Base-by-base conservation (phyloP, 2,113 vertebrate species). In the Labrus mixtus region DNA sequence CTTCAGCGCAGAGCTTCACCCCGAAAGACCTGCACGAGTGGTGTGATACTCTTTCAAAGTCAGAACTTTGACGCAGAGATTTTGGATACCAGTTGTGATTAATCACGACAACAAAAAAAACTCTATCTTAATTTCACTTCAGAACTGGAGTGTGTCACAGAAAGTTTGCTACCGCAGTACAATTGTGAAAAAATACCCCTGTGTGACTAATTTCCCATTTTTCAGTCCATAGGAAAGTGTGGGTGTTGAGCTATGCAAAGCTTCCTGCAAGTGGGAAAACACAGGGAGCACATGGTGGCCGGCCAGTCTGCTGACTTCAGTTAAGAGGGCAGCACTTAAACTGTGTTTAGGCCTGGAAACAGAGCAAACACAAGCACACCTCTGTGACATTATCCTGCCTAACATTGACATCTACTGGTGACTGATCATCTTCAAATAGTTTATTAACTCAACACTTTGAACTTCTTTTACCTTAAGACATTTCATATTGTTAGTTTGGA, bases 361-460 rank as follows among this genome's bases (percentile, higher is more conserved):
- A 65, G 48, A 70, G 56, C 19, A 29, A 1, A 22, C 50, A 41
- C 48, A 45, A 64, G 68, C 16, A 51, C 37, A 54, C n/a, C 9
- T 53, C 51, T 67, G 65, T 75, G 53, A 69, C 46, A 25, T 36
- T 73, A 67, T 54, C 61, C 80, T 86, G 90, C 56, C 57, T 77
- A 76, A 82, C 71, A 69, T 87, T 76, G 87, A 90, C 89, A 89
- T 89, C 91, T 91, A 74, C 86, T 92, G 90, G 84, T 29, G 74
- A 70, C 20, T 19, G 29, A 65, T 64, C 33, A 66, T 56, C 19
- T 53, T 29, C n/a, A 51, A 58, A 66, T 8, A 23, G 20, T 19
- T 0, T 45, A 0, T 19, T 9, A 37, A 23, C 15, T 39, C 11
- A 70, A 59, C 13, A 39, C 29, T 4, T 15, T 19, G 10, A 33